Evolutionary conservation across 2,113 vertebrate genomes (phyloP), one percentile per base, ranked within the genome.

Genomic region (Muntiacus reevesi): DNA sequence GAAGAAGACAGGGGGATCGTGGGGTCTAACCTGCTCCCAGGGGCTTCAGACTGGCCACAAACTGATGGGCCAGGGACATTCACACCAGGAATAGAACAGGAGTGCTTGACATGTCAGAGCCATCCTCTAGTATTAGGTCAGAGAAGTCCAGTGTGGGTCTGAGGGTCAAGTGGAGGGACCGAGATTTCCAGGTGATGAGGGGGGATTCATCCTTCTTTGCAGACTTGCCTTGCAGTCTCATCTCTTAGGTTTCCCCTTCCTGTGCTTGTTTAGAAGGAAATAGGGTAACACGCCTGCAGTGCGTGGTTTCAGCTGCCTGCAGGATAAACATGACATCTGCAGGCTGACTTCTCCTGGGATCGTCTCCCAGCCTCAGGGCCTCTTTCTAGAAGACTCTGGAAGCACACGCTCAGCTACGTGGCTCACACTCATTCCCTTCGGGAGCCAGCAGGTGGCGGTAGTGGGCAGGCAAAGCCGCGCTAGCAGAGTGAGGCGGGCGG

Each of bases 361-460:
- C 4, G 15, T 45, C 79, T 74, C 19, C n/a, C 2, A 27, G 25
- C 0, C 2, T 5, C 1, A 15, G 85, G 92, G 2, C 23, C 60
- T 79, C 43, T 23, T 55, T 79, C n/a, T 45, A 74, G 54, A 62
- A 64, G 89, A 87, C 40, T 21, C 30, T 23, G 50, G 50, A 82
- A 89, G n/a, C 19, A 3, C 11, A 11, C 16, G 30, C 33, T n/a
- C 52, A 85, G 47, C 76, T 23, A 0, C 3, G 10, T 7, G 8
- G 45, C 52, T 86, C 15, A 11, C 67, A 33, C 45, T 60, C 33
- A 10, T 50, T 95, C 78, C 81, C 52, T 45, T 62, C 3, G 17
- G 62, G 13, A 85, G 13, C 95, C 92, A 8, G 87, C 71, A 97
- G 96, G 74, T 96, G 97, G 97, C 62, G 84, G 45, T 81, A 92